Evolutionary conservation across 2,888 invertebrate genomes (phyloP).

Genomic region (Lathronympha strigana): DNA sequence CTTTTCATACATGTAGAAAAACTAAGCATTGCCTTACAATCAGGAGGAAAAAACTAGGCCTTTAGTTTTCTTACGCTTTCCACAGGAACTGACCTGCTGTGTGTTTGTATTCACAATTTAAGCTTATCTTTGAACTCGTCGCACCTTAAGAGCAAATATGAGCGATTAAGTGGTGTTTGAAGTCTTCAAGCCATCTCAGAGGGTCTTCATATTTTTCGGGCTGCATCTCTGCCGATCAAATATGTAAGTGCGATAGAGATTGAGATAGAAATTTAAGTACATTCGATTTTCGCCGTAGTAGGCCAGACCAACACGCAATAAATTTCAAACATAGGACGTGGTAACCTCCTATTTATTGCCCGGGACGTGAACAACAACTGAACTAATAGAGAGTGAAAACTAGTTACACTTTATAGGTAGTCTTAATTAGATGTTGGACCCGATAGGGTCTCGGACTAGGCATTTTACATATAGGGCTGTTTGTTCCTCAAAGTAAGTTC

Average conservation of each 20-base stretch:
- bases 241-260: too few species aligned
- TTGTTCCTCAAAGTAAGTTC: neutral
- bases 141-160: conserved; percentile 24
- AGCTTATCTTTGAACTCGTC: conserved; percentile 30
- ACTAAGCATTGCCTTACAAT: too few species aligned
- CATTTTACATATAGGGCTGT: neutral
- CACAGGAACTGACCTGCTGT: neutral
- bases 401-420: neutral
- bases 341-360: neutral
- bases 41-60: too few species aligned
- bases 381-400: neutral
- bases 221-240: too few species aligned
- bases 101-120: neutral
- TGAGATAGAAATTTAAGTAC: too few species aligned
- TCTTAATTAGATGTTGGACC: neutral
- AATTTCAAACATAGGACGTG: too few species aligned
- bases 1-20: too few species aligned
- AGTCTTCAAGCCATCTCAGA: conserved; percentile 22
- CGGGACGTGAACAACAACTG: neutral
- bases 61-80: neutral
- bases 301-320: too few species aligned
- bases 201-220: too few species aligned
- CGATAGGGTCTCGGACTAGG: neutral
- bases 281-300: too few species aligned
- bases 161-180: conserved; percentile 26